Evolutionary conservation across 2,888 invertebrate genomes (phyloP).

Genomic region (Epinotia demarniana): DNA sequence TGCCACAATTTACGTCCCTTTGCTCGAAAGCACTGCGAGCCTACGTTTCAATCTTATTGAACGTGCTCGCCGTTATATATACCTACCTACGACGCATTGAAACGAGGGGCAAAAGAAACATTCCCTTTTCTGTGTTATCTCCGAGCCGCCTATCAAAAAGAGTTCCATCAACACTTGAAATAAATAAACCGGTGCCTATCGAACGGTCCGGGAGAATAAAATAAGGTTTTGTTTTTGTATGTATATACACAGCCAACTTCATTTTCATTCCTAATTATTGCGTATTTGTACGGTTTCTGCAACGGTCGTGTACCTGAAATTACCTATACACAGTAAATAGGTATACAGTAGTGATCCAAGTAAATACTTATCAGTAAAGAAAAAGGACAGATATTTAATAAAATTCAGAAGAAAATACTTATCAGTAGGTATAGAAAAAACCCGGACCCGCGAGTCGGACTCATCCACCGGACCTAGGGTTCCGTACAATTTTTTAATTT

Average conservation of each 20-base stretch:
- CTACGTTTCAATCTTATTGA: conserved; percentile 76
- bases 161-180: conserved; percentile 45
- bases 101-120: conserved; percentile 63
- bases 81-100: conserved; percentile 56
- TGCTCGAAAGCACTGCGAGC: conserved; percentile 62
- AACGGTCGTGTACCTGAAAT: background rate
- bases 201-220: conserved; percentile 17
- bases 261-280: background rate
- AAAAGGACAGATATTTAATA: too few relatives aligned
- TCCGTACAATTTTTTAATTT: too few relatives aligned
- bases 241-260: background rate
- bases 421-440: too few relatives aligned
- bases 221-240: background rate
- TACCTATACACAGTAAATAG: background rate
- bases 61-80: conserved; percentile 61
- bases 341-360: too few relatives aligned
- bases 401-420: too few relatives aligned
- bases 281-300: background rate
- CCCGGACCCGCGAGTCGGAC: too few relatives aligned
- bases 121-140: conserved; percentile 55
- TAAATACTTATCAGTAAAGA: too few relatives aligned
- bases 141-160: conserved; percentile 43
- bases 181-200: conserved; percentile 40
- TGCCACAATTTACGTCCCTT: conserved; percentile 75
- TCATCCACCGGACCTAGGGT: too few relatives aligned